Evolutionary conservation across 2,113 vertebrate species (phyloP).

Genomic region (Rana temporaria): DNA sequence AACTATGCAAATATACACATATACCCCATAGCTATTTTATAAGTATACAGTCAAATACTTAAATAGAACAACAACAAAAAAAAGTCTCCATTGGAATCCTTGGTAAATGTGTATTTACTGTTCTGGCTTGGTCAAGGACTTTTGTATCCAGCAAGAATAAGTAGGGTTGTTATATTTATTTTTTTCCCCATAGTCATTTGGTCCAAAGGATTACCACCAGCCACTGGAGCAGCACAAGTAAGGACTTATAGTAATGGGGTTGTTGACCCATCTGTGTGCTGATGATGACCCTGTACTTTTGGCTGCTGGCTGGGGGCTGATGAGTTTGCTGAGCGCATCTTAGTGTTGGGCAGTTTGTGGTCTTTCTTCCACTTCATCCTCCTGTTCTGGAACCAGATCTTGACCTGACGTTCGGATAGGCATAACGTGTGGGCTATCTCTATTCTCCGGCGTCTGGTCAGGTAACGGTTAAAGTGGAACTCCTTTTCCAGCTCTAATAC

Average conservation of each 20-base stretch:
- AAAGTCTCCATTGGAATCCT: conserved; percentile 44
- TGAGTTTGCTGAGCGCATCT: conserved; percentile 93
- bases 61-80: conserved; percentile 48
- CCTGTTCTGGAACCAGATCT: conserved; percentile 99
- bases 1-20: conserved; percentile 54
- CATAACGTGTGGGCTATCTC: conserved; percentile 98
- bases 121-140: conserved; percentile 66
- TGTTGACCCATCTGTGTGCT: conserved; percentile 84
- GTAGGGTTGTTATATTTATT: conserved; percentile 45
- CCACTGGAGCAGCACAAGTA: conserved; percentile 57
- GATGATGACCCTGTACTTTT: conserved; percentile 80
- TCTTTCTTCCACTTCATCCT: conserved; percentile 99
- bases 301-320: conserved; percentile 77
- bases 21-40: conserved; percentile 41
- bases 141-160: conserved; percentile 55
- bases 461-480: conserved; percentile 98
- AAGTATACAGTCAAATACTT: conserved; percentile 48
- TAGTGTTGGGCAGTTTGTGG: conserved; percentile 98
- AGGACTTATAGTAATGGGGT: conserved; percentile 71
- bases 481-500: conserved; percentile 99
- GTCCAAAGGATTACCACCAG: conserved; percentile 64
- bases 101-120: conserved; percentile 24
- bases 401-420: conserved; percentile 96
- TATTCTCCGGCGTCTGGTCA: conserved; percentile 95
- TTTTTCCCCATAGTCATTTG: conserved; percentile 64